Evolutionary conservation across 2,888 invertebrate genomes (phyloP).

Genomic region (Andricus quercusramuli): DNA sequence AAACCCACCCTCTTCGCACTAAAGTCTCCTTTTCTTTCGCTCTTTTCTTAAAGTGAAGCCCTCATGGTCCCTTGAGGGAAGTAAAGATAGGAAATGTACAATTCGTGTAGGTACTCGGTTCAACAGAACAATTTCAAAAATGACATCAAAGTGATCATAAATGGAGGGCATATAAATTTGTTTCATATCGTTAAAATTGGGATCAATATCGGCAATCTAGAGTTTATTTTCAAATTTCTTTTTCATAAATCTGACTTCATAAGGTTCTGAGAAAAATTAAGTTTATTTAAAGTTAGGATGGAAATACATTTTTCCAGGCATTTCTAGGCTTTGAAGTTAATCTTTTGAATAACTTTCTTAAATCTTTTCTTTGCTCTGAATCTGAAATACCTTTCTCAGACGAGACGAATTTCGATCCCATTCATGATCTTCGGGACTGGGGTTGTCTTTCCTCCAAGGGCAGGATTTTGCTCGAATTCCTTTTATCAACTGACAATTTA

Average conservation of each 20-base stretch:
- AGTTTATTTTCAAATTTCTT: neutral
- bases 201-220: too few species aligned
- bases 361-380: conserved; percentile 19
- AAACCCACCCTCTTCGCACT: too few species aligned
- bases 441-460: neutral
- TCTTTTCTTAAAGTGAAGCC: neutral
- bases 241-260: neutral
- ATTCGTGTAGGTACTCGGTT: neutral
- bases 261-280: neutral
- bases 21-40: neutral
- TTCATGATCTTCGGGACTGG: neutral
- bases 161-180: neutral
- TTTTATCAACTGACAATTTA: too few species aligned
- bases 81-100: neutral
- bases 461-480: neutral
- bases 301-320: neutral
- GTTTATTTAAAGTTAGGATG: neutral
- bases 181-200: neutral
- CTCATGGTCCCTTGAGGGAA: neutral
- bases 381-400: conserved; percentile 21
- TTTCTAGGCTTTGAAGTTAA: neutral
- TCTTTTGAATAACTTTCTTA: neutral
- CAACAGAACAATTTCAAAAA: neutral
- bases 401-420: conserved; percentile 32
- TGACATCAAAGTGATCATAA: neutral